Evolutionary conservation across 1,140 invertebrate genomes (phyloP), one percentile per base, ranked within the genome.

Genomic region (Temnothorax curvispinosus): DNA sequence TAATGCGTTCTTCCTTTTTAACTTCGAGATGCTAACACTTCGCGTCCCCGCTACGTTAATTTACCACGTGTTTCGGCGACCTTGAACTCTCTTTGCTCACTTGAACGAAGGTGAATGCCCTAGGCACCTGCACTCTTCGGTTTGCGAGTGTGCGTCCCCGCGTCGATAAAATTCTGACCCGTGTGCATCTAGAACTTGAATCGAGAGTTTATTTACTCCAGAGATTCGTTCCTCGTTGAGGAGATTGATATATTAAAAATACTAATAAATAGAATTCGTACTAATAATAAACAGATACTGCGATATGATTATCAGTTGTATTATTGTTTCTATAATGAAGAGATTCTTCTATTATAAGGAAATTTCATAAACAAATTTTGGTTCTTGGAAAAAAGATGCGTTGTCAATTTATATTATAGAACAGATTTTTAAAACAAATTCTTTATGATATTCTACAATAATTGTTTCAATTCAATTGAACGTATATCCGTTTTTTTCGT

Each of bases 11-110:
- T 65, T 44, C 8, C 21, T 76, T 44, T 62, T 52, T 13, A 18
- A 58, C 32, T 35, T 35, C 27, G 8, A 85, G 32, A 0, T 58
- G 11, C 64, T 3, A 38, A 32, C 8, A 56, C 3, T 47, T 4
- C 0, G 13, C 13, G 7, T 11, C 27, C 54, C 52, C 44, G 50
- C 38, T 44, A 13, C 65, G 52, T 11, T 87, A 58, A 77, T 67
- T 60, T 86, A 90, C 52, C 82, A 88, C 71, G 77, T 86, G 67
- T 87, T 62, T 71, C 47, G 62, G 64, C 35, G 89, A 89, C 92
- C 92, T 92, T 91, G 92, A 92, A 93, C 91, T 92, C 88, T 75
- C 85, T 86, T 87, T 77, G 44, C 71, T 75, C 65, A 75, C 74
- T 67, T 75, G 50, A 75, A 88, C 44, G 54, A 85, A 91, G 91